A percentile compares a stretch with the other conserved stretches of the same genome.
Conservation (phyloP, 1,140 invertebrate genomes). For the Rhyzopertha dominica region DNA sequence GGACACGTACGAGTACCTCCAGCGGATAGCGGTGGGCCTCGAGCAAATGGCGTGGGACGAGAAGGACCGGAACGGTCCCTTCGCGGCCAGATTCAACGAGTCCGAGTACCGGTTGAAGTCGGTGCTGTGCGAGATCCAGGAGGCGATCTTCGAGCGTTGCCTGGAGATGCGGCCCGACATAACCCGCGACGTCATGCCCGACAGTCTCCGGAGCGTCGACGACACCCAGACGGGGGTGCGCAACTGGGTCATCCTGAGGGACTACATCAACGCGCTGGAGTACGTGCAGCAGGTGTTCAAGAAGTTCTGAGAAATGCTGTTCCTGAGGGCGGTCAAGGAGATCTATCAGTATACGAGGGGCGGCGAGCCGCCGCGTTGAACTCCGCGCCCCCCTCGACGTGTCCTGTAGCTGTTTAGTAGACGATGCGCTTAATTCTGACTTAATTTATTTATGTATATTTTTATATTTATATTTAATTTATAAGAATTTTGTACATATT, state of each 20-base stretch:
- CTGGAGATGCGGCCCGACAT: slow-evolving; percentile 49
- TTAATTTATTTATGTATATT: no score
- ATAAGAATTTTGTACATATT: no score
- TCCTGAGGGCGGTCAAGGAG: neutral
- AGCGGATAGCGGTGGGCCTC: slow-evolving; percentile 60
- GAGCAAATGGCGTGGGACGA: slow-evolving; percentile 64
- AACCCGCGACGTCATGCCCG: slow-evolving; percentile 53
- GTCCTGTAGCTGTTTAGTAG: no score
- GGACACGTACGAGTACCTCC: slow-evolving; percentile 56
- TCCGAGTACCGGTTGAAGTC: slow-evolving; percentile 54
- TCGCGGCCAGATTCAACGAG: slow-evolving; percentile 52
- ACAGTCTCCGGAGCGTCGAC: slow-evolving; percentile 43
- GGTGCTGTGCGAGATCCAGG: slow-evolving; percentile 54
- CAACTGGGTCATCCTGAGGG: slow-evolving; percentile 62
- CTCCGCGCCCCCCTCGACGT: no score
- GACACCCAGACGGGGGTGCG: slow-evolving; percentile 51
- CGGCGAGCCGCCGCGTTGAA: no score
- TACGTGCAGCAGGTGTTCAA: slow-evolving; percentile 54
- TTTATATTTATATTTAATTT: no score
- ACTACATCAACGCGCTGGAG: slow-evolving; percentile 60
- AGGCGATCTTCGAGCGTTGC: slow-evolving; percentile 53
- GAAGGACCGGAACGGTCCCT: slow-evolving; percentile 48
- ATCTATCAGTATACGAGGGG: no score
- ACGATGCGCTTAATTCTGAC: no score
- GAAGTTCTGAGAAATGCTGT: slow-evolving; percentile 17